A percentile compares a stretch with the other conserved stretches of the same genome.
Evolutionary conservation across 2,888 invertebrate species (phyloP).

Genomic region (Stictocephala bisonia): DNA sequence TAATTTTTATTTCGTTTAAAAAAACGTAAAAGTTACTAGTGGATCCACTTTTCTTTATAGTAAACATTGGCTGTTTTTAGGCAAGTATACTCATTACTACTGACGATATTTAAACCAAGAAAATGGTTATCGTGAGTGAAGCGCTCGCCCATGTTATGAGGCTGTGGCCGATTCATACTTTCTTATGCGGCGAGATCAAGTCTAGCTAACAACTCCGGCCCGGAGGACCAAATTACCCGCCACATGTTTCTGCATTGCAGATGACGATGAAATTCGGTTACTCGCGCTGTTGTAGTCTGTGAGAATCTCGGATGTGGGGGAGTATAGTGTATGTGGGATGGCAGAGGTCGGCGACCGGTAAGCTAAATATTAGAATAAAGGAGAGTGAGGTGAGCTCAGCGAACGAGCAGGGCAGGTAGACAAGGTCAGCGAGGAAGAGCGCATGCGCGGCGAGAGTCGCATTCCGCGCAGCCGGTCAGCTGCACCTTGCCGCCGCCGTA

Average conservation of each 20-base stretch:
- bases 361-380: slow-evolving; percentile 42
- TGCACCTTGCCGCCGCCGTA: too few relatives aligned
- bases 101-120: too few relatives aligned
- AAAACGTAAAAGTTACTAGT: too few relatives aligned
- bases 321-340: slow-evolving; percentile 30
- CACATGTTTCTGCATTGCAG: slow-evolving; percentile 21
- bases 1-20: too few relatives aligned
- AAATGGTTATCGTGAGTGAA: too few relatives aligned
- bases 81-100: too few relatives aligned
- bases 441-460: slow-evolving; percentile 28
- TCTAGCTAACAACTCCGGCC: slow-evolving; percentile 26
- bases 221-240: slow-evolving; percentile 6
- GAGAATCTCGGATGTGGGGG: not conserved
- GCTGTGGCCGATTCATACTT: too few relatives aligned
- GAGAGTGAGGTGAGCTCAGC: slow-evolving; percentile 24
- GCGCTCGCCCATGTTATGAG: too few relatives aligned
- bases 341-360: slow-evolving; percentile 21
- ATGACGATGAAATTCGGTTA: not conserved
- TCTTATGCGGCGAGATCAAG: too few relatives aligned
- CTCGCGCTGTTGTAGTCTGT: not conserved
- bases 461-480: slow-evolving; percentile 23
- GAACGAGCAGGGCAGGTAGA: slow-evolving; percentile 10
- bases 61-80: too few relatives aligned
- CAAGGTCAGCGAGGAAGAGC: slow-evolving; percentile 32
- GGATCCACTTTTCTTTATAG: too few relatives aligned